Evolutionary conservation across 2,797 vertebrate genomes (phyloP), one percentile per base, ranked within the genome.

Genomic region (Tragelaphus eurycerus): DNA sequence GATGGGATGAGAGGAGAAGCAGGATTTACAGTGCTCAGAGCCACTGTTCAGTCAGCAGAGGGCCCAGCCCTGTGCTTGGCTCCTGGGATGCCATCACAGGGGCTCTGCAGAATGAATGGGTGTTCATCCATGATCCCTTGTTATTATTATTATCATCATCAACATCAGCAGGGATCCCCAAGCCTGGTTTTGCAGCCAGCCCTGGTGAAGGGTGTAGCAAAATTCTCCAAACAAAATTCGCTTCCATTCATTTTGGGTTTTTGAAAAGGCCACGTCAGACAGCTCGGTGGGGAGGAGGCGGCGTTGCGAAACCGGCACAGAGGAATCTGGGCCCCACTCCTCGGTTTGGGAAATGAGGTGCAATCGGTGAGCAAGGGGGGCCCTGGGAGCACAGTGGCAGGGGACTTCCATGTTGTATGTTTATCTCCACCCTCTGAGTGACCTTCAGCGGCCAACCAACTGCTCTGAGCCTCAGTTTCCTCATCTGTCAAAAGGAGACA

Each of bases 201-300:
- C 96, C 97, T 97, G 82, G 64, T 97, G 93, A 97, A 94, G 96
- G 96, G 98, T 98, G 97, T 98, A 98, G 97, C 97, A 92, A 97
- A 97, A 98, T 97, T 96, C 97, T 98, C 97, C 97, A 98, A 98
- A 98, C 97, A 98, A 97, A 98, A 97, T 98, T 98, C 97, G 98
- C 97, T 96, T 98, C 98, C 98, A 98, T 98, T 98, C 98, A 98
- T 97, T 98, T 97, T 97, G 97, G 97, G 96, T 96, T 97, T 98
- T 97, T 98, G 97, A 98, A 98, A 98, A 98, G 97, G 97, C 98
- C 98, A 98, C 96, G 97, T 97, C 97, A 98, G 97, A 98, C 91
- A 93, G 97, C 97, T 97, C 57, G 1, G 92, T 0, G 86, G 96
- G 97, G 96, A 98, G 97, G 98, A 97, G 97, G 97, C 84, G 76